Evolutionary conservation across 2,888 invertebrate species (phyloP).

Genomic region (Hoplodrina ambigua): DNA sequence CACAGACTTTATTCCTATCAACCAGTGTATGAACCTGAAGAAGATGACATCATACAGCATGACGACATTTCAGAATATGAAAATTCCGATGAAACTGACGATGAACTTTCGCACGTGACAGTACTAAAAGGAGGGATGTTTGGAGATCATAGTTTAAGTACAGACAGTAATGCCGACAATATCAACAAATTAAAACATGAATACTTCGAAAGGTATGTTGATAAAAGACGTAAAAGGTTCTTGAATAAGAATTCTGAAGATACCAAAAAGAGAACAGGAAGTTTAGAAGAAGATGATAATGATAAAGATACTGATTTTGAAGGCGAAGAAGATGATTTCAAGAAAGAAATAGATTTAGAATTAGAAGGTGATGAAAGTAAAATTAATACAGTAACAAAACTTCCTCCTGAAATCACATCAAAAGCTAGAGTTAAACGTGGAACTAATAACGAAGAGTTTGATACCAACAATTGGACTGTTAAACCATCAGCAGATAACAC

Average conservation of each 20-base stretch:
- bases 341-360: conserved; percentile 69
- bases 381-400: conserved; percentile 56
- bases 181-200: conserved; percentile 85
- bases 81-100: conserved; percentile 74
- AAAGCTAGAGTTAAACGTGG: conserved; percentile 78
- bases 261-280: conserved; percentile 71
- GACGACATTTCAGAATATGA: conserved; percentile 81
- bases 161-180: conserved; percentile 72
- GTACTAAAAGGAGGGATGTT: conserved; percentile 86
- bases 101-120: conserved; percentile 80
- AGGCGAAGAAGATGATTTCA: conserved; percentile 71
- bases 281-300: conserved; percentile 73
- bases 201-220: conserved; percentile 85
- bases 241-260: conserved; percentile 76
- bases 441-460: conserved; percentile 73
- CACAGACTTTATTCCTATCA: conserved; percentile 87
- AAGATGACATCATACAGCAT: conserved; percentile 77
- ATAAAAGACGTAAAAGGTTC: conserved; percentile 84
- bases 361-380: conserved; percentile 73
- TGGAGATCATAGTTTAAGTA: conserved; percentile 69
- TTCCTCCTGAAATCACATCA: conserved; percentile 52
- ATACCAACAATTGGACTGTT: conserved; percentile 74
- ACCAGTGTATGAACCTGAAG: conserved; percentile 87
- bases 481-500: conserved; percentile 66
- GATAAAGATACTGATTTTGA: conserved; percentile 66